phyloP scores from a whole-genome alignment of 1,140 invertebrate genomes.

The Meloidogyne chitwoodi region DNA sequence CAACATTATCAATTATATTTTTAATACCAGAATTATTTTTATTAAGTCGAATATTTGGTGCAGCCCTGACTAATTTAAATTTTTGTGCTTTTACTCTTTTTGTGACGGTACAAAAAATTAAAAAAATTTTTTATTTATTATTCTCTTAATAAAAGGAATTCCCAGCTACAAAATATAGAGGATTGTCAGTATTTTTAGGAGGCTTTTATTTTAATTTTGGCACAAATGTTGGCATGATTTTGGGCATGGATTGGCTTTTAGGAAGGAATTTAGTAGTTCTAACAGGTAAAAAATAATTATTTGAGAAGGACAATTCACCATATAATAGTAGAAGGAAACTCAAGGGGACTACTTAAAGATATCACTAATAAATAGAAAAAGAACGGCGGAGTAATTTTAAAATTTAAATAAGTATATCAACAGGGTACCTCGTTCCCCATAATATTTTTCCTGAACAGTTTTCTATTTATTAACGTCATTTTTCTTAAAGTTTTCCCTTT shows the following conservation, averaged over 20 bases:
- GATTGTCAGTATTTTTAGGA: conserved; percentile 31
- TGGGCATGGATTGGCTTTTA: conserved; percentile 40
- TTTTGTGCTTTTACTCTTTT: conserved; percentile 33
- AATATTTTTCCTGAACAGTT: too few species aligned
- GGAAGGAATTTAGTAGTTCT: conserved; percentile 32
- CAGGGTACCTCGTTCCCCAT: too few species aligned
- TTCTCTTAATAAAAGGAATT: conserved; percentile 37
- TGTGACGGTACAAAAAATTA: neutral
- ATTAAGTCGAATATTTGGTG: conserved; percentile 36
- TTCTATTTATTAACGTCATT: too few species aligned
- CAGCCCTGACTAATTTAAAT: conserved; percentile 29
- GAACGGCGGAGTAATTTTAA: too few species aligned
- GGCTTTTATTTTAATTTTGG: conserved; percentile 33
- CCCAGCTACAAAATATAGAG: conserved; percentile 37
- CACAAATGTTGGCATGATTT: conserved; percentile 37
- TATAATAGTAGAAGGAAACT: neutral
- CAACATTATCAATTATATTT: conserved; percentile 16
- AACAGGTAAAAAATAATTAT: conserved; percentile 14
- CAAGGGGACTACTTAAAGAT: too few species aligned
- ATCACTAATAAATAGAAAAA: too few species aligned
- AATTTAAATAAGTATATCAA: too few species aligned
- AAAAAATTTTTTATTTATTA: conserved; percentile 17
- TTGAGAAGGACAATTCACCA: neutral
- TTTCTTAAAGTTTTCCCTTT: too few species aligned
- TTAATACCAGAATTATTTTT: conserved; percentile 40